Conservation (phyloP, 2,888 invertebrate species). For the Melanostoma scalare region DNA sequence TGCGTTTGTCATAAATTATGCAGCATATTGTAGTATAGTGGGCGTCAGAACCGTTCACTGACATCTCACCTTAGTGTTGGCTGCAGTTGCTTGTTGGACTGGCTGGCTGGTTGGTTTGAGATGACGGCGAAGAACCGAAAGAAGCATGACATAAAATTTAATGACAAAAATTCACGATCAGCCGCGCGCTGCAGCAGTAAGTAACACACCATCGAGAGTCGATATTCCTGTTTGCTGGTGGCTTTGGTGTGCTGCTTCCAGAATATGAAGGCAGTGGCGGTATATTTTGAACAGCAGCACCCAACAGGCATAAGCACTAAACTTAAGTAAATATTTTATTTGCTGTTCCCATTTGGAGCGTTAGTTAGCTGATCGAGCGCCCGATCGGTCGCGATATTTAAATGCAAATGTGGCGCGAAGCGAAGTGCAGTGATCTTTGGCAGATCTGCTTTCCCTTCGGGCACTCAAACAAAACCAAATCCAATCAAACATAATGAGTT, state of each 20-base stretch:
- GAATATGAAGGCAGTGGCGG: constrained; percentile 40
- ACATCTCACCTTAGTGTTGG: constrained; percentile 72
- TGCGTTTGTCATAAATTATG: constrained; percentile 71
- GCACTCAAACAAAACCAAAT: constrained; percentile 55
- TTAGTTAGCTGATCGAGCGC: constrained; percentile 75
- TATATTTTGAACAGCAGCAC: constrained; percentile 49
- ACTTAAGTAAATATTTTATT: constrained; percentile 68
- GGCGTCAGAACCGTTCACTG: constrained; percentile 72
- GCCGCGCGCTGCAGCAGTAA: constrained; percentile 25
- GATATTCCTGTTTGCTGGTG: constrained; percentile 60
- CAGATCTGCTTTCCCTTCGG: constrained; percentile 59
- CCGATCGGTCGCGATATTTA: constrained; percentile 28
- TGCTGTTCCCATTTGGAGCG: constrained; percentile 73
- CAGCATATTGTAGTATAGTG: constrained; percentile 58
- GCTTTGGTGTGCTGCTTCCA: constrained; percentile 34
- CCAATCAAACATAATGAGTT: constrained; percentile 66
- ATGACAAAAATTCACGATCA: constrained; percentile 71
- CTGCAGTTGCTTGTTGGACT: constrained; percentile 14
- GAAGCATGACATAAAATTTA: constrained; percentile 72
- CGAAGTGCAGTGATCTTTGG: constrained; percentile 39
- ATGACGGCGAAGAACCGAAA: constrained; percentile 44
- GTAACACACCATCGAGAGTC: constrained; percentile 43
- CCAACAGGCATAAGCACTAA: constrained; percentile 36
- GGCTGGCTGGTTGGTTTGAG: constrained; percentile 6
- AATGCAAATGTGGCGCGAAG: constrained; percentile 60